Evolutionary conservation across 2,888 invertebrate genomes (phyloP).

Genomic region (Lithophane ornitopus): DNA sequence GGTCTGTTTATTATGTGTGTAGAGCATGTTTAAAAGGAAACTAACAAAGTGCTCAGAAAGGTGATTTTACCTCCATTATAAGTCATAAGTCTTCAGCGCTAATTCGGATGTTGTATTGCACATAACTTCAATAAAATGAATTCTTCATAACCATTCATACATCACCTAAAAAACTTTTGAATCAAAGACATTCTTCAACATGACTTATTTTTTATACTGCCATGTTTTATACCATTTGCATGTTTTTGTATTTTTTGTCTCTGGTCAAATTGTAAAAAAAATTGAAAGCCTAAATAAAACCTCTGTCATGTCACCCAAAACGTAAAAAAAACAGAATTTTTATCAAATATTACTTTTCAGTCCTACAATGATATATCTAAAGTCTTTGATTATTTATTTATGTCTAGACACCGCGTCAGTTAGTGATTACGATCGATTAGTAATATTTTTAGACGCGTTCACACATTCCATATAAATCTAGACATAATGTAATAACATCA

Average conservation of each 20-base stretch:
- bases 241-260: slow-evolving; percentile 14
- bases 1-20: background rate
- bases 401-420: slow-evolving; percentile 10
- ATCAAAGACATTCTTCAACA: slow-evolving; percentile 34
- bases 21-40: background rate
- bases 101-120: slow-evolving; percentile 46
- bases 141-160: slow-evolving; percentile 29
- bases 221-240: slow-evolving; percentile 15
- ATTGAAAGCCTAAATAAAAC: slow-evolving; percentile 7
- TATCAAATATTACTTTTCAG: slow-evolving; percentile 26
- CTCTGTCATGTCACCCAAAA: slow-evolving; percentile 1
- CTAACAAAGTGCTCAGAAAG: background rate
- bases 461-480: background rate
- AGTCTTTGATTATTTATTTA: slow-evolving; percentile 4
- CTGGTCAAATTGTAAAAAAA: slow-evolving; percentile 26
- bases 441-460: slow-evolving; percentile 6
- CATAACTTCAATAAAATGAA: slow-evolving; percentile 35
- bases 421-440: background rate
- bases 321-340: slow-evolving; percentile 12
- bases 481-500: slow-evolving; percentile 17
- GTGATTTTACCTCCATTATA: background rate
- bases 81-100: slow-evolving; percentile 22
- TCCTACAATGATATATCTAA: slow-evolving; percentile 33
- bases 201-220: slow-evolving; percentile 12
- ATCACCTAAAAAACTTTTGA: slow-evolving; percentile 45